Evolutionary conservation across 2,888 invertebrate genomes (phyloP), one percentile per base, ranked within the genome.

Genomic region (Drosophila cyrtoloma): DNA sequence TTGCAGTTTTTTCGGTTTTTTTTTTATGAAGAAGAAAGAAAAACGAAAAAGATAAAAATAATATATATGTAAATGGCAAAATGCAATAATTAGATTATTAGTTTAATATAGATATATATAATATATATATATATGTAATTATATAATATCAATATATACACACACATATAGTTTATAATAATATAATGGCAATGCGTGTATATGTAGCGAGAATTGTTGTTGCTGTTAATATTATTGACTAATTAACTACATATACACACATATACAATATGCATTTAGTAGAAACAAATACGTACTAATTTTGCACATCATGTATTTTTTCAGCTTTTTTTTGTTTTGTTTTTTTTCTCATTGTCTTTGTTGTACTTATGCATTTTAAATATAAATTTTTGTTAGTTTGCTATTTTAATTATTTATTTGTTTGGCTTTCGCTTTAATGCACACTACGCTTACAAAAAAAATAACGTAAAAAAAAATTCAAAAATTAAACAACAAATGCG

Each of bases 21-120:
- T 76, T 76, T 85, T 81, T 72, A 92, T 92, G 92, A 92, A 93
- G 92, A 93, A 93, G 92, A 92, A 93, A 92, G 92, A 92, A 93
- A 92, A 92, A 93, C 92, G 91, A 91, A 91, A 93, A 93, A 93
- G 92, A 92, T 91, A 92, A 92, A 93, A 92, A 92, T 91, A 93
- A 92, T 89, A 87, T 87, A 88, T 92, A 93, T 92, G 93, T 91
- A 92, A 92, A 92, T 93, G 92, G 93, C 92, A 92, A 93, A 92
- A 92, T 92, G 92, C 92, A 92, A 92, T 92, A 93, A 92, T 92
- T 91, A 92, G 91, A 89, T 91, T 89, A 91, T 91, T 90, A 91
- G 81, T 87, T 89, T 82, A 86, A 80, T 89, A 86, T 86, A 83
- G 71, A 84, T 89, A 91, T 90, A 82, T 88, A 92, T 88, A 89